These are phyloP conservation scores for Calliopsis andreniformis DNA, from an alignment of 1,140 invertebrate genomes.

Conservation along the genomic window DNA sequence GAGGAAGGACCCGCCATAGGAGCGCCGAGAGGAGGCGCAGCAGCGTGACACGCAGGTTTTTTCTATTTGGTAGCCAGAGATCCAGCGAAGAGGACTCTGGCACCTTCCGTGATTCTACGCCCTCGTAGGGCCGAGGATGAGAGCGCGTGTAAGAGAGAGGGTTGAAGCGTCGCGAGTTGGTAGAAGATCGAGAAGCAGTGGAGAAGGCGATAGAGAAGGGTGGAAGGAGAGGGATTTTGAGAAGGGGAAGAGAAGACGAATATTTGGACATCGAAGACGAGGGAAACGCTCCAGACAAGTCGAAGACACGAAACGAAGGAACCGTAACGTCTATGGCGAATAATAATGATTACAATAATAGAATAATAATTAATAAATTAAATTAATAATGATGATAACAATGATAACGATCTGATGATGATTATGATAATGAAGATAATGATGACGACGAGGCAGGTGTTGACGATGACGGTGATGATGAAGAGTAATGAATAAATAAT, in stretches of 20 bases:
- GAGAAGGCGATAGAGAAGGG: no score
- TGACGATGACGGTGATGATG: background rate
- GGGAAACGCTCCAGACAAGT: background rate
- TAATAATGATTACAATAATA: slow-evolving; percentile 65
- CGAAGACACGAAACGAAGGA: slow-evolving; percentile 25
- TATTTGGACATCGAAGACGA: slow-evolving; percentile 10
- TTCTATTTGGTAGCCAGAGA: slow-evolving; percentile 31
- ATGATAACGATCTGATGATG: slow-evolving; percentile 5
- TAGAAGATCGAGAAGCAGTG: no score
- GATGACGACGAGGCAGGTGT: background rate
- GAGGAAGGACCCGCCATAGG: slow-evolving; percentile 55
- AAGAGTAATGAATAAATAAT: slow-evolving; percentile 35
- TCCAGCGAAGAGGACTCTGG: background rate
- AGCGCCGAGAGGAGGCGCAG: background rate
- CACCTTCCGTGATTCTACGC: background rate
- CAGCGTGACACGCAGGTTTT: slow-evolving; percentile 43
- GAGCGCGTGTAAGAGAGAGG: no score
- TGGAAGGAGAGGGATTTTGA: background rate
- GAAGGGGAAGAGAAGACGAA: background rate
- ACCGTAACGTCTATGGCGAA: slow-evolving; percentile 58
- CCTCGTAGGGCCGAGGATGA: background rate
- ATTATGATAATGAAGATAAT: background rate
- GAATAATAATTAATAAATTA: slow-evolving; percentile 72
- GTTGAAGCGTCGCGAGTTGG: no score
- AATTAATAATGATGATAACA: slow-evolving; percentile 44